Evolutionary conservation across 1,140 invertebrate species (phyloP).

Genomic region (Neodiprion lecontei): DNA sequence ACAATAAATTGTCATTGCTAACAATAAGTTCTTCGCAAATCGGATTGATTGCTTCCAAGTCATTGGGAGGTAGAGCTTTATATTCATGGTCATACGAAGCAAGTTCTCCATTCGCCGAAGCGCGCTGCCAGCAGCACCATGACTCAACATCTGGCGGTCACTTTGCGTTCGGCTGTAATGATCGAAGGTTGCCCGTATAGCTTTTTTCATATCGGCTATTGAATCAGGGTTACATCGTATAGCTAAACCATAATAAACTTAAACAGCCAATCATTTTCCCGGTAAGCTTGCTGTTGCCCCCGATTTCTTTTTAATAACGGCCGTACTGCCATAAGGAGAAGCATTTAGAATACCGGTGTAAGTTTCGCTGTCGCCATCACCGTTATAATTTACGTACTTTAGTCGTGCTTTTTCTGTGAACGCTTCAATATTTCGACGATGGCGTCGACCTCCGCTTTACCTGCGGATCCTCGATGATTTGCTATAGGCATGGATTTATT

Average conservation of each 20-base stretch:
- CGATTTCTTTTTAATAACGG: slow-evolving; percentile 25
- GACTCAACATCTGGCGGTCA: slow-evolving; percentile 15
- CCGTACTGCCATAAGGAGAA: background rate
- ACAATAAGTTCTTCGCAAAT: slow-evolving; percentile 32
- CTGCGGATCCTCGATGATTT: too few species aligned
- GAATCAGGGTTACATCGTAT: background rate
- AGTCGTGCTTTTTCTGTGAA: background rate
- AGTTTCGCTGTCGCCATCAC: background rate
- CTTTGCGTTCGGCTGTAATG: background rate
- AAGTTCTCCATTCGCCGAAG: slow-evolving; percentile 10
- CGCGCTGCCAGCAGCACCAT: slow-evolving; percentile 18
- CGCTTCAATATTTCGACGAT: too few species aligned
- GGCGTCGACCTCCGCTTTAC: too few species aligned
- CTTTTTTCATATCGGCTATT: background rate
- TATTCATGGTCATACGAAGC: slow-evolving; percentile 18
- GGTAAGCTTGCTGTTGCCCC: slow-evolving; percentile 2
- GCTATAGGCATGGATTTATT: too few species aligned
- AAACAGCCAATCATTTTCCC: background rate
- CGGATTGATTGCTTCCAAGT: background rate
- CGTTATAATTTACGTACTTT: background rate
- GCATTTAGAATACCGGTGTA: slow-evolving; percentile 9
- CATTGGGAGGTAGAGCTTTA: slow-evolving; percentile 12
- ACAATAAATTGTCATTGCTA: slow-evolving; percentile 28
- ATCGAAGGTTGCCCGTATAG: background rate
- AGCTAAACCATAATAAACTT: background rate